Conservation (phyloP, 2,113 vertebrate genomes). For the Polypterus senegalus region DNA sequence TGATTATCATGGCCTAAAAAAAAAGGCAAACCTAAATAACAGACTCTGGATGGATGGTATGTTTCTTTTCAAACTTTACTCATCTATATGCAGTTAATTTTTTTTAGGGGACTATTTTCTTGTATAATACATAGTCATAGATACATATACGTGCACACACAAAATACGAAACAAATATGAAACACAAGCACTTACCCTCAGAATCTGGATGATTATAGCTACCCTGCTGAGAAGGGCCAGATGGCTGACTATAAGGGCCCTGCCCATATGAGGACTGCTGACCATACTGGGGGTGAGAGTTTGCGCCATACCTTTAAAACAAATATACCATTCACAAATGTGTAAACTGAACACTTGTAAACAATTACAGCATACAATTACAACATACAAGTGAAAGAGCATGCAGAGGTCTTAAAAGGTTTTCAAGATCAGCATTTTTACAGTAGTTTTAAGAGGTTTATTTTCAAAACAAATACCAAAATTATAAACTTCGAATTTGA, state of each 20-base stretch:
- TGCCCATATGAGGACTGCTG: conserved; percentile 8
- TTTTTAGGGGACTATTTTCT: no score
- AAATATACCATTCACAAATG: conserved; percentile 3
- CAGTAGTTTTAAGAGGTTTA: no score
- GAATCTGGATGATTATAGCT: conserved; percentile 4
- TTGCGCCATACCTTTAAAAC: conserved; percentile 9
- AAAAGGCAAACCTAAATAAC: neutral
- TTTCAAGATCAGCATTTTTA: conserved; percentile 3
- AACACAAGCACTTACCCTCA: conserved; percentile 5
- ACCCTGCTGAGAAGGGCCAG: neutral
- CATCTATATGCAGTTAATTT: no score
- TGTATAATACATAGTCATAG: no score
- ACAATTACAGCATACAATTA: neutral
- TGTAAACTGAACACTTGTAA: neutral
- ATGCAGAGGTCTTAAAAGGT: neutral
- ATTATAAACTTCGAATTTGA: no score
- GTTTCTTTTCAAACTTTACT: no score
- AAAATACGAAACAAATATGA: no score
- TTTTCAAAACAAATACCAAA: no score
- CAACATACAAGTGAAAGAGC: neutral
- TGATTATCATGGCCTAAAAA: conserved; percentile 40
- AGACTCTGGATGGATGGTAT: neutral
- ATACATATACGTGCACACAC: no score
- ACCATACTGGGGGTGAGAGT: conserved; percentile 4
- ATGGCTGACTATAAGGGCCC: conserved; percentile 1